These are phyloP conservation scores for Cyclophora albipunctata DNA, from an alignment of 2,888 invertebrate genomes.

Conservation along the genomic window DNA sequence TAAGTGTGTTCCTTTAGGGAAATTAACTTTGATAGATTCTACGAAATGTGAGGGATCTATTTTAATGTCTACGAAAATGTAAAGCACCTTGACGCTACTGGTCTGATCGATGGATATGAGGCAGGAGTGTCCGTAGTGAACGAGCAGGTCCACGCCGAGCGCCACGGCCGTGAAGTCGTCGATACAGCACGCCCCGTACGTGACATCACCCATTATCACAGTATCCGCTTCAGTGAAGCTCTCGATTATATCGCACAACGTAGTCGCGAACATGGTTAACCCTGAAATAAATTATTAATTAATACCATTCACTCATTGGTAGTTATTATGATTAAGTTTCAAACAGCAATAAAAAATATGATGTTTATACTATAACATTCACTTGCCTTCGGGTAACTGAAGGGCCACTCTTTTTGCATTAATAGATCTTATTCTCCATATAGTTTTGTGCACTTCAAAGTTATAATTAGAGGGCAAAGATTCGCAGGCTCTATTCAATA, in stretches of 20 bases:
- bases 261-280: constrained; percentile 92
- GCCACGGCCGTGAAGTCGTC: constrained; percentile 97
- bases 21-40: constrained; percentile 88
- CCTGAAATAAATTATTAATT: constrained; percentile 50
- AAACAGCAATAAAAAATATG: background rate
- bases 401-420: constrained; percentile 91
- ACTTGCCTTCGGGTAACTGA: constrained; percentile 94
- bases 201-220: constrained; percentile 98
- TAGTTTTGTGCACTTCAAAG: constrained; percentile 97
- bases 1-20: constrained; percentile 78
- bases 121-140: constrained; percentile 99
- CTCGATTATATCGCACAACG: constrained; percentile 94
- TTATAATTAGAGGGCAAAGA: constrained; percentile 95
- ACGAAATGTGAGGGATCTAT: constrained; percentile 95
- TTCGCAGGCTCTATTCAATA: constrained; percentile 82
- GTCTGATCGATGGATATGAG: constrained; percentile 92
- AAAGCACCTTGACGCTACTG: constrained; percentile 90
- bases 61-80: constrained; percentile 98
- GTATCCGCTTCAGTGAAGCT: constrained; percentile 91
- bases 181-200: constrained; percentile 99
- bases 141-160: constrained; percentile 90
- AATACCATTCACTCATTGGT: background rate
- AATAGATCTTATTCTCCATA: constrained; percentile 94
- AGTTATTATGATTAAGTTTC: too few relatives aligned
- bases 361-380: background rate